Percentiles rank a stretch among this genome's conserved stretches.
Conservation (phyloP, 2,888 invertebrate genomes). For the Eupithecia centaureata region DNA sequence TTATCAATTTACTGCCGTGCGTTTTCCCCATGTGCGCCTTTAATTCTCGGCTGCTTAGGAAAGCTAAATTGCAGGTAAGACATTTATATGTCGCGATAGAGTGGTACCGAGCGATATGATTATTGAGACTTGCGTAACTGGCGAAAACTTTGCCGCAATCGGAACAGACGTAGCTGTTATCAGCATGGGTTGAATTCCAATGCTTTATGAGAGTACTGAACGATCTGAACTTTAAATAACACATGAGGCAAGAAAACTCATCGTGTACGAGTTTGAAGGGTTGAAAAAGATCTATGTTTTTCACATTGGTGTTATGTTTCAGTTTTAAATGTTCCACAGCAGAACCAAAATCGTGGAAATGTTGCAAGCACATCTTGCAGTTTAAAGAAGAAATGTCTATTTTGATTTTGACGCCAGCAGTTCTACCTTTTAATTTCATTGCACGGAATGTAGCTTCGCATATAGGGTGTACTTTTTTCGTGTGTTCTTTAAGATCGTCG, state of each 20-base stretch:
- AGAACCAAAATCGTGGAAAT: conserved; percentile 22
- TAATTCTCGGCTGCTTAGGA: conserved; percentile 14
- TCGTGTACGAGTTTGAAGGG: conserved; percentile 35
- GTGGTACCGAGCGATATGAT: conserved; percentile 29
- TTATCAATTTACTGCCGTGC: conserved; percentile 35
- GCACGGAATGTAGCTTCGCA: conserved; percentile 65
- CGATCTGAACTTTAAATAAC: conserved; percentile 29
- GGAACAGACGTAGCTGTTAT: conserved; percentile 27
- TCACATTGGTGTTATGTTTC: conserved; percentile 39
- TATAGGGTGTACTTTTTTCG: conserved; percentile 60
- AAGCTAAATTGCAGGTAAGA: conserved; percentile 22
- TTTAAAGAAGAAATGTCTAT: conserved; percentile 51
- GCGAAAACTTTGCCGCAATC: conserved; percentile 34
- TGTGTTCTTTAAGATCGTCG: conserved; percentile 65
- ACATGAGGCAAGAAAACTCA: conserved; percentile 32
- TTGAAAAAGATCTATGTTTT: conserved; percentile 19
- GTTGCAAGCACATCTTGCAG: conserved; percentile 40
- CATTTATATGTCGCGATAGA: conserved; percentile 22
- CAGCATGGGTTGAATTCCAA: conserved; percentile 27
- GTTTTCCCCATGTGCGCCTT: conserved; percentile 27
- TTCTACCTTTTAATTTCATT: conserved; percentile 63
- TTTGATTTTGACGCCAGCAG: conserved; percentile 66
- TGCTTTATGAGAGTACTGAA: conserved; percentile 32
- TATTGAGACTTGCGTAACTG: conserved; percentile 12
- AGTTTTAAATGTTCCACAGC: conserved; percentile 36